Percentiles rank a stretch among this genome's conserved stretches.
These are phyloP conservation scores for Orchestia grillus DNA, from an alignment of 1,140 invertebrate genomes.

Conservation along the genomic window DNA sequence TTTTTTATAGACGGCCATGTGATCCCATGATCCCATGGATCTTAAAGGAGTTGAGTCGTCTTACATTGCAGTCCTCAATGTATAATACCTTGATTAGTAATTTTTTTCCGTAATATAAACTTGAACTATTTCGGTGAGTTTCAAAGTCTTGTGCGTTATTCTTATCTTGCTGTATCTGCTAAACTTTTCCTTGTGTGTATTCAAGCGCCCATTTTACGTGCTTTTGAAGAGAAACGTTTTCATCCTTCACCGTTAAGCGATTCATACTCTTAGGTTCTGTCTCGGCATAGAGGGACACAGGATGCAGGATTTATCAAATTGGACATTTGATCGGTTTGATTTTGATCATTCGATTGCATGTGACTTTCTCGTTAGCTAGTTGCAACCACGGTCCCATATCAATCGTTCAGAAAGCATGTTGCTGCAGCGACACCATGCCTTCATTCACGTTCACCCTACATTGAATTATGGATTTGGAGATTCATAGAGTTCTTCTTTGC, in stretches of 20 bases:
- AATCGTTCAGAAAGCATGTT: background rate
- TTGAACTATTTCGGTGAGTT: background rate
- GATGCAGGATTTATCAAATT: background rate
- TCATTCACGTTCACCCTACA: background rate
- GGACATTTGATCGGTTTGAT: background rate
- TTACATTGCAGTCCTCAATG: background rate
- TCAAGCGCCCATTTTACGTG: background rate
- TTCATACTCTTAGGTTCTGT: background rate
- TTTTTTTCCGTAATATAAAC: background rate
- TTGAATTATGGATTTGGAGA: background rate
- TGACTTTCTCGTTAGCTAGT: background rate
- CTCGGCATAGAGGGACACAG: background rate
- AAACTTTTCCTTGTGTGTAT: background rate
- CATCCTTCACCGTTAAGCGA: background rate
- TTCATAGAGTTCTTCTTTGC: background rate
- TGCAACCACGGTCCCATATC: background rate
- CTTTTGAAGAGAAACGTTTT: background rate
- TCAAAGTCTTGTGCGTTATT: background rate
- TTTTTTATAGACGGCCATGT: background rate
- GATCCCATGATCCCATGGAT: slow-evolving; percentile 44
- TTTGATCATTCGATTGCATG: background rate
- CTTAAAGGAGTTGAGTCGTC: background rate
- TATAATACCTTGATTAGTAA: background rate
- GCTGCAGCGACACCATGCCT: background rate
- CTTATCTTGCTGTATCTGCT: background rate